Conservation (phyloP, 2,797 vertebrate genomes). For the Sebastolobus alascanus region DNA sequence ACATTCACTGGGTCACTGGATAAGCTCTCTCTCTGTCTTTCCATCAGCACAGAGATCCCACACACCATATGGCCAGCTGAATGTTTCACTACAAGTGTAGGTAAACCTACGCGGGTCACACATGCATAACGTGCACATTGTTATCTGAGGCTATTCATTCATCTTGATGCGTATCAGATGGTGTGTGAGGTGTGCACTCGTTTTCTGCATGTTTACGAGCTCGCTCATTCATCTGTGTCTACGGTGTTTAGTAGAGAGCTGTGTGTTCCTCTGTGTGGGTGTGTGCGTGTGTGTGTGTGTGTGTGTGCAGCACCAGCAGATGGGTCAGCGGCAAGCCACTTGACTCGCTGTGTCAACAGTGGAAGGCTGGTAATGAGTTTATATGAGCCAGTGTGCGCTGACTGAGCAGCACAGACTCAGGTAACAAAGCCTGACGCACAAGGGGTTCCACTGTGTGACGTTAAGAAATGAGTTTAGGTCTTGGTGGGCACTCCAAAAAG, state of each 20-base stretch:
- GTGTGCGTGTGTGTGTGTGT: too few relatives aligned
- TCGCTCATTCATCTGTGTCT: slow-evolving; percentile 28
- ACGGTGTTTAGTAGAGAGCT: background rate
- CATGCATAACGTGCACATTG: slow-evolving; percentile 9
- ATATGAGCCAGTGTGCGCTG: slow-evolving; percentile 19
- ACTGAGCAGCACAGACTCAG: slow-evolving; percentile 23
- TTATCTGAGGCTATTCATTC: slow-evolving; percentile 21
- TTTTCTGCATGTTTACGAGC: slow-evolving; percentile 11
- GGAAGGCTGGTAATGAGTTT: slow-evolving; percentile 59
- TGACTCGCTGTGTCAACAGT: slow-evolving; percentile 65
- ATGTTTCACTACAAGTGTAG: slow-evolving; percentile 26
- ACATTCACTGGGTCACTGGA: slow-evolving; percentile 48
- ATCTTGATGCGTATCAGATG: slow-evolving; percentile 21
- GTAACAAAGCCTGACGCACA: slow-evolving; percentile 9
- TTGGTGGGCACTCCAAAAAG: background rate
- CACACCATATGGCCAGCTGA: slow-evolving; percentile 59
- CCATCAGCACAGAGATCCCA: slow-evolving; percentile 15
- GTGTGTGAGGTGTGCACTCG: slow-evolving; percentile 10
- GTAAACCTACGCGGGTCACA: slow-evolving; percentile 24
- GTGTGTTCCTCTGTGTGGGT: slow-evolving; percentile 1
- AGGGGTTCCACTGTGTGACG: background rate
- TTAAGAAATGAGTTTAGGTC: background rate
- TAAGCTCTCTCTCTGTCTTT: slow-evolving; percentile 41
- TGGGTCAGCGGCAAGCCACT: slow-evolving; percentile 66
- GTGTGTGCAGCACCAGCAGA: slow-evolving; percentile 46